A percentile compares a stretch with the other conserved stretches of the same genome.
These are phyloP conservation scores for Adelphocoris suturalis DNA, from an alignment of 2,888 invertebrate species.

Conservation along the genomic window DNA sequence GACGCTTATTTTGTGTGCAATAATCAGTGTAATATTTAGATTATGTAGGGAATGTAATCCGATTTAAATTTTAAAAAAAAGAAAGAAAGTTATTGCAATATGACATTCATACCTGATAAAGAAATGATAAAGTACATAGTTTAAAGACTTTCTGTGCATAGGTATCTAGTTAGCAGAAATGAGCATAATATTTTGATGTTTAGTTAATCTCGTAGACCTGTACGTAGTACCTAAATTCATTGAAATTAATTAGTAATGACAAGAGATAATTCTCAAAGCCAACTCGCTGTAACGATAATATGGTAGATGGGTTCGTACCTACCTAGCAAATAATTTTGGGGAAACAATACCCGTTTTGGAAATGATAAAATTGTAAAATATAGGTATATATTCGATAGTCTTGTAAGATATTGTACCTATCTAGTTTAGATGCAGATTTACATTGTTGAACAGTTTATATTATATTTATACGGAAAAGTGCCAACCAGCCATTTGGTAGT, in stretches of 20 bases:
- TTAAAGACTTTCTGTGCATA: not conserved
- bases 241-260: not conserved
- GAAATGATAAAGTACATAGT: not conserved
- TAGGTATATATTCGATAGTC: not conserved
- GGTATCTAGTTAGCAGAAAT: not conserved
- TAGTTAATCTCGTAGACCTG: not conserved
- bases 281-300: constrained; percentile 62
- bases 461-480: constrained; percentile 74
- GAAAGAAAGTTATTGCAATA: constrained; percentile 55
- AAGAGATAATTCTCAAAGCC: not conserved
- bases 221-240: not conserved
- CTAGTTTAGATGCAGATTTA: not conserved
- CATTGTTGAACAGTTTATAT: constrained; percentile 41
- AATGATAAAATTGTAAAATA: not conserved
- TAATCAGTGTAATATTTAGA: constrained; percentile 48
- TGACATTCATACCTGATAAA: constrained; percentile 64
- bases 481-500: constrained; percentile 78
- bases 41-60: not conserved
- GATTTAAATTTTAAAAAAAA: not conserved
- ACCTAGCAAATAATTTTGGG: not conserved
- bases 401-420: constrained; percentile 14
- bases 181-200: not conserved
- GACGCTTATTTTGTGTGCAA: constrained; percentile 63
- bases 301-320: not conserved
- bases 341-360: not conserved